These are phyloP conservation scores for Drosophila paracracens DNA, from an alignment of 2,888 invertebrate species.

Conservation along the genomic window DNA sequence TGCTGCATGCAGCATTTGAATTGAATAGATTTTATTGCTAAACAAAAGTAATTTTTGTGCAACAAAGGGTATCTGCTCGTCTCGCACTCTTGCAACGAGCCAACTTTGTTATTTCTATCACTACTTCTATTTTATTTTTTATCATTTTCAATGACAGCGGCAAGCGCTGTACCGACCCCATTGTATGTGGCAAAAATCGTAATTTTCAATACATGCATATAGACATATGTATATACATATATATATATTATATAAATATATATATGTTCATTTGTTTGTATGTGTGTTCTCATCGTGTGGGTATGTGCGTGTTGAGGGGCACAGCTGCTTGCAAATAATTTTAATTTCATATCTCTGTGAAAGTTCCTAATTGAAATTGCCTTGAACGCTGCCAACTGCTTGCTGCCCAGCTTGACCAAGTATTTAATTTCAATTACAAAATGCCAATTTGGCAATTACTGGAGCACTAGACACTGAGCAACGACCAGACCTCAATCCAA, in stretches of 20 bases:
- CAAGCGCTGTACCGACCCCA: slow-evolving; percentile 45
- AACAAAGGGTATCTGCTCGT: slow-evolving; percentile 12
- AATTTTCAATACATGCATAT: slow-evolving; percentile 25
- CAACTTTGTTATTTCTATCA: slow-evolving; percentile 28
- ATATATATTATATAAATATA: background rate
- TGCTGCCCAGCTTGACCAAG: slow-evolving; percentile 45
- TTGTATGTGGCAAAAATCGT: slow-evolving; percentile 49
- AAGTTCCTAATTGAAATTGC: slow-evolving; percentile 76
- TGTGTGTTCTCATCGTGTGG: background rate
- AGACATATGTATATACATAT: slow-evolving; percentile 9
- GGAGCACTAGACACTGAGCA: slow-evolving; percentile 29
- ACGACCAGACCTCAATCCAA: slow-evolving; percentile 45
- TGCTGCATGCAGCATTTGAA: background rate
- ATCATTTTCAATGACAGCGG: slow-evolving; percentile 74
- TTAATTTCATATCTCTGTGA: slow-evolving; percentile 73
- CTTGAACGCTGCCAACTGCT: slow-evolving; percentile 27
- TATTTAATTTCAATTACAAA: slow-evolving; percentile 75
- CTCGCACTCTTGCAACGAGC: background rate
- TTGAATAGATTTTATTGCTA: background rate
- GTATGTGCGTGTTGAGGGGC: slow-evolving; percentile 31
- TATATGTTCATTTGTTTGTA: slow-evolving; percentile 4
- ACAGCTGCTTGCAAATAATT: slow-evolving; percentile 77
- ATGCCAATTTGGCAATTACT: slow-evolving; percentile 57
- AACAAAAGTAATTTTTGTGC: background rate
- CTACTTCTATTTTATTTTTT: slow-evolving; percentile 53